Conservation (phyloP, 2,797 vertebrate genomes). For the Acrossocheilus fasciatus region DNA sequence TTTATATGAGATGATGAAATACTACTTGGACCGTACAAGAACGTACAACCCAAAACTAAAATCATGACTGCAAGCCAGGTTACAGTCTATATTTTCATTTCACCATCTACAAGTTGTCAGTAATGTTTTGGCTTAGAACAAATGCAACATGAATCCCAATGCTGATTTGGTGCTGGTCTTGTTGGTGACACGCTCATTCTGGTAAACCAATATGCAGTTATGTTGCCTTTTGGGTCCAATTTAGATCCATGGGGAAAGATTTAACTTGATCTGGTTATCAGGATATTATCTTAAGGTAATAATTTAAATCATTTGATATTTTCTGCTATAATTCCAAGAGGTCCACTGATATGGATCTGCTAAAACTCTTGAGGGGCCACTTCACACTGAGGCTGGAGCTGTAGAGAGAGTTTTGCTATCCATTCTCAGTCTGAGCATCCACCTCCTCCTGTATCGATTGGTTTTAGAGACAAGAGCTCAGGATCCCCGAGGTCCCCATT, state of each 20-base stretch:
- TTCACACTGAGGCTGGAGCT: conserved; percentile 38
- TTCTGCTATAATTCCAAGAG: not conserved
- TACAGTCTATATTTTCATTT: not conserved
- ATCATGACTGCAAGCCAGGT: not conserved
- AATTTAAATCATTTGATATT: not conserved
- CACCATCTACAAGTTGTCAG: not conserved
- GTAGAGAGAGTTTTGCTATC: conserved; percentile 32
- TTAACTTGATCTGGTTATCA: not conserved
- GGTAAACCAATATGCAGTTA: not conserved
- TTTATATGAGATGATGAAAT: not conserved
- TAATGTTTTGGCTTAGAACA: not conserved
- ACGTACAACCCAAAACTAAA: not conserved
- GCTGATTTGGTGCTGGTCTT: not conserved
- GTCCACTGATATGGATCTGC: conserved; percentile 18
- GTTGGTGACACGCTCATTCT: not conserved
- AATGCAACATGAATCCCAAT: not conserved
- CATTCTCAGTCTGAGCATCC: conserved; percentile 47
- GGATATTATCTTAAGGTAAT: not conserved
- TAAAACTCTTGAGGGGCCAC: conserved; percentile 8
- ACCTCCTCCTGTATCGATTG: conserved; percentile 50
- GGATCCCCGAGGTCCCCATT: conserved; percentile 35
- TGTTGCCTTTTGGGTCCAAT: not conserved
- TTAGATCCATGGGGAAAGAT: not conserved
- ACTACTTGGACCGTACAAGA: not conserved
- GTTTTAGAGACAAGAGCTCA: conserved; percentile 51